Evolutionary conservation across 2,113 vertebrate species (phyloP).

Genomic region (Rhinoderma darwinii): DNA sequence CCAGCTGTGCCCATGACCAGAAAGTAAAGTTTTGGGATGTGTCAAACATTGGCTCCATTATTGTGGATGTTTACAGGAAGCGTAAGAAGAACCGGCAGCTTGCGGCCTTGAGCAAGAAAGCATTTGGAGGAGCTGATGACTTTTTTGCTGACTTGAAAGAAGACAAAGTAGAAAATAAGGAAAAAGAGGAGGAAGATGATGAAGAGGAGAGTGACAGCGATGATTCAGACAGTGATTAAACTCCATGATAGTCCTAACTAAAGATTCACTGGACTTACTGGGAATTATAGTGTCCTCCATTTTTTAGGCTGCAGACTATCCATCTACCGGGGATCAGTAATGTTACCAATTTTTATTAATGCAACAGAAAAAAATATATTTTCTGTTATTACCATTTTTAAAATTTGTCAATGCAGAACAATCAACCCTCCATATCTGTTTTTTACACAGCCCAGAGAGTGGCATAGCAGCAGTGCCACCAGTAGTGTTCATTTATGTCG

Average conservation of each 20-base stretch:
- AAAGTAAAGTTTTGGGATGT: constrained; percentile 95
- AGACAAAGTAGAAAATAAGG: constrained; percentile 52
- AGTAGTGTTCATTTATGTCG: background rate
- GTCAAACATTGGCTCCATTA: constrained; percentile 70
- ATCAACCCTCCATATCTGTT: background rate
- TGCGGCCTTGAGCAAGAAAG: constrained; percentile 85
- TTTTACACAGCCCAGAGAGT: background rate
- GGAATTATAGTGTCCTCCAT: background rate
- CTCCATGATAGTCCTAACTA: background rate
- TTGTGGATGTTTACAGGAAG: constrained; percentile 85
- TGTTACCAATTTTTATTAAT: background rate
- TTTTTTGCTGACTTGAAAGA: constrained; percentile 84
- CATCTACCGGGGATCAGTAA: background rate
- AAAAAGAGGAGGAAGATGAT: constrained; percentile 20
- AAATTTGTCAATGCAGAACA: background rate
- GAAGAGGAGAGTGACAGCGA: constrained; percentile 57
- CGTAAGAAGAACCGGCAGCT: constrained; percentile 83
- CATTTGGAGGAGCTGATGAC: constrained; percentile 77
- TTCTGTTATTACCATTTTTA: background rate
- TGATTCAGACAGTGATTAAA: constrained; percentile 52
- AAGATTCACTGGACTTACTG: background rate
- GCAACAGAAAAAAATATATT: background rate
- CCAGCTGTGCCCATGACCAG: constrained; percentile 90
- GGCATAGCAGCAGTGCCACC: background rate
- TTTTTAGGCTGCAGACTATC: background rate